A percentile compares a stretch with the other conserved stretches of the same genome.
These are phyloP conservation scores for Noctua janthina DNA, from an alignment of 2,888 invertebrate species.

Conservation along the genomic window DNA sequence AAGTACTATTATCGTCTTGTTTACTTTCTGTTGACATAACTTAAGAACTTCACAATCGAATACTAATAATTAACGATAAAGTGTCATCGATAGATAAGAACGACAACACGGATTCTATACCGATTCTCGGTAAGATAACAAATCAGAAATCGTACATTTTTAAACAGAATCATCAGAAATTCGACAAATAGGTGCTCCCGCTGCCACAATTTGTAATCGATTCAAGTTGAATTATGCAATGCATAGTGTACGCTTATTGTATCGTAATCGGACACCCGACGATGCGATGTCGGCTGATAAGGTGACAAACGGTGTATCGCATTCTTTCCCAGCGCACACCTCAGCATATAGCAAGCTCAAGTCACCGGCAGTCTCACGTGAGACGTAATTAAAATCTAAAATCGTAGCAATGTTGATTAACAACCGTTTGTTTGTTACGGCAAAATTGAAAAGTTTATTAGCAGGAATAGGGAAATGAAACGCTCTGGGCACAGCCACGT, in stretches of 20 bases:
- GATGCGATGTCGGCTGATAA: constrained; percentile 64
- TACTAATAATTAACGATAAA: constrained; percentile 35
- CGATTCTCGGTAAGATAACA: constrained; percentile 24
- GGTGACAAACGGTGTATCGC: constrained; percentile 68
- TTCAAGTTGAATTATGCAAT: constrained; percentile 57
- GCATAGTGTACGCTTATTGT: constrained; percentile 49
- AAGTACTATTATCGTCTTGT: constrained; percentile 35
- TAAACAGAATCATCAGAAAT: constrained; percentile 24
- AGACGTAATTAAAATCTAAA: constrained; percentile 71
- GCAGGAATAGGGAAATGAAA: constrained; percentile 65
- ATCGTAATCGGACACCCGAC: constrained; percentile 64
- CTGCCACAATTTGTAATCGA: constrained; percentile 38
- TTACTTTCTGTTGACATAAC: constrained; percentile 37
- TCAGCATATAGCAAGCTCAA: constrained; percentile 60
- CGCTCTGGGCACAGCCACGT: constrained; percentile 59
- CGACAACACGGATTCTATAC: constrained; percentile 28
- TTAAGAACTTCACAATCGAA: constrained; percentile 30
- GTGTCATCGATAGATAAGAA: constrained; percentile 37
- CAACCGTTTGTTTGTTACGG: constrained; percentile 70
- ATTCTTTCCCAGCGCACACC: constrained; percentile 74
- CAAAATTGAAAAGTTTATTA: constrained; percentile 69
- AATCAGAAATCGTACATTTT: constrained; percentile 22
- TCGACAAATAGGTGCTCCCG: constrained; percentile 12
- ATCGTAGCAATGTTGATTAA: constrained; percentile 70
- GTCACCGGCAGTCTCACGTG: constrained; percentile 62